phyloP scores from a whole-genome alignment of 2,797 vertebrate species.

The Ispidina picta region DNA sequence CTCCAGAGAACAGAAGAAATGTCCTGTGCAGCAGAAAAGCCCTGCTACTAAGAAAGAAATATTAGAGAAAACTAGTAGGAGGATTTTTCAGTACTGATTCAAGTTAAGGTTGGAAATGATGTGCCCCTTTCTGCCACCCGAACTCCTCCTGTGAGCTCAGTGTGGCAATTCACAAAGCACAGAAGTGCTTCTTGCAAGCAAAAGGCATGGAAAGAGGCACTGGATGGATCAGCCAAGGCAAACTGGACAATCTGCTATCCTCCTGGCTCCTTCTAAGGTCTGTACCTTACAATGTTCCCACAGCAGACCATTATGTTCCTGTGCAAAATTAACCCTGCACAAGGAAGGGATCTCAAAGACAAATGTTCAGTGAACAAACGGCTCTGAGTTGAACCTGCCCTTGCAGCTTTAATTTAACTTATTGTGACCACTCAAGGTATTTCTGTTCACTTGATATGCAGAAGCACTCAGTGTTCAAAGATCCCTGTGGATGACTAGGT shows the following conservation, averaged over 20 bases:
- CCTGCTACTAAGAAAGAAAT: conserved; percentile 7
- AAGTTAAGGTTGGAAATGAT: neutral
- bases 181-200: rapidly evolving
- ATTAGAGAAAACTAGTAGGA: conserved; percentile 2
- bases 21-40: conserved; percentile 14
- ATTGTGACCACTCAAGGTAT: neutral
- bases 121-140: neutral
- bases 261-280: neutral
- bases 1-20: conserved; percentile 14
- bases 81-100: neutral
- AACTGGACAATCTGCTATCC: rapidly evolving
- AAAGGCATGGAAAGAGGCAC: neutral
- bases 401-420: conserved; percentile 38
- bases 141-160: neutral
- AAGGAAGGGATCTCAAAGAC: neutral
- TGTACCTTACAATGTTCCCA: rapidly evolving
- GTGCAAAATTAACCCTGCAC: neutral
- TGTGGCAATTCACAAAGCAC: neutral
- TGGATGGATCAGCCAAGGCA: neutral
- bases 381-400: neutral
- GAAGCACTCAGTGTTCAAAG: conserved; percentile 39
- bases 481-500: conserved; percentile 36
- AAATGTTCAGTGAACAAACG: neutral
- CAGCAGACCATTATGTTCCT: neutral
- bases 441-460: conserved; percentile 27